Evolutionary conservation across 1,140 invertebrate genomes (phyloP).

Genomic region (Drosophila novamexicana): DNA sequence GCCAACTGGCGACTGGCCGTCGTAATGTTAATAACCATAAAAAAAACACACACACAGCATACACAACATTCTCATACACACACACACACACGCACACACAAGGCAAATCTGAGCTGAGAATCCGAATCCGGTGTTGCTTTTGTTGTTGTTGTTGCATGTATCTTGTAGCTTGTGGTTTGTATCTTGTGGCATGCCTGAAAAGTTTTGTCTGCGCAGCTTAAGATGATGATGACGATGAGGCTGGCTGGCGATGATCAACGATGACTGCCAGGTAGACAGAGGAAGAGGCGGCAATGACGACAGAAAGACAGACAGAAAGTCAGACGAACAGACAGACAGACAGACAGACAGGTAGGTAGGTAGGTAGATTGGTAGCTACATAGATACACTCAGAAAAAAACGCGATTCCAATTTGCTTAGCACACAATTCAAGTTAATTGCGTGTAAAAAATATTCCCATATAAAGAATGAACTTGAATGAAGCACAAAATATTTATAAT

Average conservation of each 20-base stretch:
- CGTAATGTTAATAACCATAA: conserved; percentile 66
- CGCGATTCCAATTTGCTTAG: no score
- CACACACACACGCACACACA: conserved; percentile 19
- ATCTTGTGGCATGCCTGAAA: conserved; percentile 28
- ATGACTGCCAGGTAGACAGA: conserved; percentile 47
- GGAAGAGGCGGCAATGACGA: conserved; percentile 40
- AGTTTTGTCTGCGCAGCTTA: conserved; percentile 27
- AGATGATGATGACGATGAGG: conserved; percentile 10
- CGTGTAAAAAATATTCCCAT: no score
- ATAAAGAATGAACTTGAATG: not conserved
- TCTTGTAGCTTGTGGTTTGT: conserved; percentile 22
- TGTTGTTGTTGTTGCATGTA: conserved; percentile 51
- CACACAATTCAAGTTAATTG: no score
- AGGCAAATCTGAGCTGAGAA: conserved; percentile 63
- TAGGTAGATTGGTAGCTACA: conserved; percentile 43
- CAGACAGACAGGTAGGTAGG: conserved; percentile 49
- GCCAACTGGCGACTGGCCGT: conserved; percentile 43
- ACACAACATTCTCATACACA: conserved; percentile 57
- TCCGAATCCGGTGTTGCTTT: conserved; percentile 56
- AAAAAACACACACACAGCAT: conserved; percentile 41
- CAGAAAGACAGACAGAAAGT: conserved; percentile 30
- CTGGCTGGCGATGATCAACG: conserved; percentile 69
- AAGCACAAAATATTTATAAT: not conserved
- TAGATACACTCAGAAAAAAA: not conserved
- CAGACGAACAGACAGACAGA: conserved; percentile 28